Percentiles rank a stretch among this genome's conserved stretches.
These are phyloP conservation scores for Heterotilapia buettikoferi DNA, from an alignment of 2,113 vertebrate species.

Conservation along the genomic window DNA sequence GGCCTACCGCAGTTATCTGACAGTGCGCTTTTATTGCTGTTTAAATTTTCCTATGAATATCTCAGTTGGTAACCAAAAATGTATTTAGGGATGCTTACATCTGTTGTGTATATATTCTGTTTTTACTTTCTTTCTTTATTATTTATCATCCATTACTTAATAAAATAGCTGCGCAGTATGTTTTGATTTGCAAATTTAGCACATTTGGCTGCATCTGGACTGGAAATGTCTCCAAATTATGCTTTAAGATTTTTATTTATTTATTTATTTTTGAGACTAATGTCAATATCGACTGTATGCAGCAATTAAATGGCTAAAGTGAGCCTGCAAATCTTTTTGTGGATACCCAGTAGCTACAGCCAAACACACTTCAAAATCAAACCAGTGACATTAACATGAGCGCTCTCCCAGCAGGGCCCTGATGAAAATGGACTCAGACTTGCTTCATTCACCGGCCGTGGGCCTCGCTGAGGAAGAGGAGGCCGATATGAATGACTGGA, in stretches of 20 bases:
- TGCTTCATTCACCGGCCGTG: constrained; percentile 82
- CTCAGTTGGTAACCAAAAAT: background rate
- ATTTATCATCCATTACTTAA: background rate
- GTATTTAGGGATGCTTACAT: rapidly evolving
- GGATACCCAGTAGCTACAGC: background rate
- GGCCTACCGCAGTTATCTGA: background rate
- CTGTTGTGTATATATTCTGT: background rate
- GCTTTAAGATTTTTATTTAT: background rate
- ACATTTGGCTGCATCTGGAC: background rate
- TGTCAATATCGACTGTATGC: background rate
- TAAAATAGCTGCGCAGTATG: background rate
- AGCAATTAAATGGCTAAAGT: background rate
- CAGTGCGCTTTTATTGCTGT: background rate
- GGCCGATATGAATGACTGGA: constrained; percentile 88
- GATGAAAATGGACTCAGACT: constrained; percentile 77
- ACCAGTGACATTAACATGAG: background rate
- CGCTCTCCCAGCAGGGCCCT: constrained; percentile 38
- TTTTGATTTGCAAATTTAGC: background rate
- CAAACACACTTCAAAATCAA: background rate
- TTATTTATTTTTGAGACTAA: background rate
- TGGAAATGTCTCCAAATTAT: background rate
- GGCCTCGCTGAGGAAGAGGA: constrained; percentile 89
- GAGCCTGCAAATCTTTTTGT: background rate
- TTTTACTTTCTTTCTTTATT: rapidly evolving
- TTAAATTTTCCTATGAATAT: background rate